Evolutionary conservation across 2,797 vertebrate genomes (phyloP).

Genomic region (Clarias fuscus): DNA sequence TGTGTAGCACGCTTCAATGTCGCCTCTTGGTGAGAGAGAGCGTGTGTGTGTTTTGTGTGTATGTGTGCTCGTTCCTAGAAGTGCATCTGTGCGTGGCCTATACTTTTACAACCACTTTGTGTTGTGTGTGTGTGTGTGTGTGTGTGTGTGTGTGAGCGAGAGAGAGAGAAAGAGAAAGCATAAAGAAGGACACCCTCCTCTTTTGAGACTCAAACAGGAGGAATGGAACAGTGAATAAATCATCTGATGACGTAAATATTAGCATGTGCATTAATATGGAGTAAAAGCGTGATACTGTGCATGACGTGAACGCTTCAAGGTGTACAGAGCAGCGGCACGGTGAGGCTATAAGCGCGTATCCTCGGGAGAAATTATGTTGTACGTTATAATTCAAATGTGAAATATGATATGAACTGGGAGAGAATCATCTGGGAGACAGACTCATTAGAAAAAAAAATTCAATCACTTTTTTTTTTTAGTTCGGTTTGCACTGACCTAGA

Average conservation of each 20-base stretch:
- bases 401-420: background rate
- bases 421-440: constrained; percentile 11
- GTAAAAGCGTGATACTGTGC: background rate
- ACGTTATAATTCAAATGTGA: constrained; percentile 1
- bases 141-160: background rate
- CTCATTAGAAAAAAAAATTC: constrained; percentile 13
- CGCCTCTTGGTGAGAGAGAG: constrained; percentile 46
- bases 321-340: background rate
- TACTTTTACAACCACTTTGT: constrained; percentile 57
- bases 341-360: background rate
- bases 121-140: constrained; percentile 54
- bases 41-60: constrained; percentile 46
- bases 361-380: constrained; percentile 6
- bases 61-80: constrained; percentile 47
- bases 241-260: background rate
- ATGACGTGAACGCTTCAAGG: background rate
- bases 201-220: constrained; percentile 62
- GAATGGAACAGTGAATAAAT: background rate
- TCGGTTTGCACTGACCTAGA: background rate
- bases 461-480: background rate
- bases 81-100: constrained; percentile 55
- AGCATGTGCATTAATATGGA: background rate
- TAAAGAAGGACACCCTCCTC: constrained; percentile 64
- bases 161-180: constrained; percentile 51
- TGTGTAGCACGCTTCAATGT: constrained; percentile 59